Percentiles rank a stretch among this genome's conserved stretches.
phyloP scores from a whole-genome alignment of 2,113 vertebrate species.

The Macrotus californicus region DNA sequence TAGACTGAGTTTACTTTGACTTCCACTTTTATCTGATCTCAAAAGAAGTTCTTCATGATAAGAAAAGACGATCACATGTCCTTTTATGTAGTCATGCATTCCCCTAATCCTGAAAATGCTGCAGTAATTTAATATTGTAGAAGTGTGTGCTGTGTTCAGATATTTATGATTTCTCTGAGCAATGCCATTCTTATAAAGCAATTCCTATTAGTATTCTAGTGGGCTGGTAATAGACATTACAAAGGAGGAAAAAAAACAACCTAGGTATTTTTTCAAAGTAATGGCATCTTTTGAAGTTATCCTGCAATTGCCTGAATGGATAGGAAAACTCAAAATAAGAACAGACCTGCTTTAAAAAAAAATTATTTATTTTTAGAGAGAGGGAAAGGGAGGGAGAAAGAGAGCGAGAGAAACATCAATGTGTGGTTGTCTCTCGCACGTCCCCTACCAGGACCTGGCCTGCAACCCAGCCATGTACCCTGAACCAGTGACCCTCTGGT shows the following conservation, averaged over 20 bases:
- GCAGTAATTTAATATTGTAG: not conserved
- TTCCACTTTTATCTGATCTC: slow-evolving; percentile 17
- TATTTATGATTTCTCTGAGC: not conserved
- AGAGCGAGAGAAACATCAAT: too few species aligned
- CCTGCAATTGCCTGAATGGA: not conserved
- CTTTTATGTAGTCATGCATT: not conserved
- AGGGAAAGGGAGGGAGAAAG: too few species aligned
- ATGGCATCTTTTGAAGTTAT: slow-evolving; percentile 4
- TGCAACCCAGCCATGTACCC: too few species aligned
- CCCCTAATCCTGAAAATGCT: slow-evolving; percentile 3
- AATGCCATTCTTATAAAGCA: not conserved
- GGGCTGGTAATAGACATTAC: not conserved
- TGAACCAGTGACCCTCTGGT: too few species aligned
- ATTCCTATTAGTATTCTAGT: not conserved
- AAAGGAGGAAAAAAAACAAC: not conserved
- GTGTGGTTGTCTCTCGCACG: too few species aligned
- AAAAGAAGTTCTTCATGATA: slow-evolving; percentile 19
- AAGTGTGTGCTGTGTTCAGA: not conserved
- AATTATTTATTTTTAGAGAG: too few species aligned
- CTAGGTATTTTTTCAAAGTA: slow-evolving; percentile 29
- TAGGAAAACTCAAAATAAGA: slow-evolving; percentile 15
- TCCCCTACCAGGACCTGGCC: too few species aligned
- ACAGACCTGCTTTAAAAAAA: not conserved
- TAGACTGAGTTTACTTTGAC: not conserved
- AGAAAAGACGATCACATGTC: not conserved